Percentiles rank a stretch among this genome's conserved stretches.
Conservation (phyloP, 2,113 vertebrate species). For the Callionymus lyra region DNA sequence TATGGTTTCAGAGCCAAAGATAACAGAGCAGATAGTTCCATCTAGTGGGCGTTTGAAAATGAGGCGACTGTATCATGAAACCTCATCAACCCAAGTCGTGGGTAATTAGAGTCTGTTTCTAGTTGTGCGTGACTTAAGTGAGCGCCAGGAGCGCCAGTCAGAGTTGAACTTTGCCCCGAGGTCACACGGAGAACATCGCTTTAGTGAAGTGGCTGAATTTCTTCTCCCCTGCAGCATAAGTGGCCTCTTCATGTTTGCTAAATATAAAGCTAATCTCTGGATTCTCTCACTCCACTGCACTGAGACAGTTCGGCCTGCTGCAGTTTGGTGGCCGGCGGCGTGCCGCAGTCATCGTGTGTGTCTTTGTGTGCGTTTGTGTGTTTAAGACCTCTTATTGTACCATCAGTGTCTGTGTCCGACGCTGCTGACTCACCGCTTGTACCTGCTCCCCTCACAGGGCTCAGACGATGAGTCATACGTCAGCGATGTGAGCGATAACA, state of each 20-base stretch:
- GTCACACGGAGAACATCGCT: too few relatives aligned
- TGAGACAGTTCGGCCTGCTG: constrained; percentile 44
- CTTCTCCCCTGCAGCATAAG: too few relatives aligned
- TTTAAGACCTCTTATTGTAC: constrained; percentile 3
- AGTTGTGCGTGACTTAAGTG: too few relatives aligned
- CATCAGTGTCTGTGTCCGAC: constrained; percentile 14
- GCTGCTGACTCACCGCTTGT: constrained; percentile 32
- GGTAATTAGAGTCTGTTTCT: too few relatives aligned
- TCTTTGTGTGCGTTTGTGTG: constrained; percentile 6
- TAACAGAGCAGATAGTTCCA: too few relatives aligned
- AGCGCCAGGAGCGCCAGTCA: too few relatives aligned
- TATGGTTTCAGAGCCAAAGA: too few relatives aligned
- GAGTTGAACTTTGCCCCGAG: too few relatives aligned
- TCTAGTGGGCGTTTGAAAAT: too few relatives aligned
- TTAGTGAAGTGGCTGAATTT: too few relatives aligned
- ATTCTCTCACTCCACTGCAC: constrained; percentile 31
- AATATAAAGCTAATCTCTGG: constrained; percentile 33
- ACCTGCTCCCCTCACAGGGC: constrained; percentile 67
- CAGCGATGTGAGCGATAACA: constrained; percentile 98
- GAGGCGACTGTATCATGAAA: too few relatives aligned
- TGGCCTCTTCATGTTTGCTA: constrained; percentile 34
- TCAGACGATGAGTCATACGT: constrained; percentile 98
- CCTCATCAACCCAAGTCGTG: too few relatives aligned
- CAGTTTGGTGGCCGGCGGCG: constrained; percentile 51
- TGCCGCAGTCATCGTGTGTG: constrained; percentile 22